Evolutionary conservation across 2,888 invertebrate species (phyloP).

Genomic region (Branchipolynoe longqiensis): DNA sequence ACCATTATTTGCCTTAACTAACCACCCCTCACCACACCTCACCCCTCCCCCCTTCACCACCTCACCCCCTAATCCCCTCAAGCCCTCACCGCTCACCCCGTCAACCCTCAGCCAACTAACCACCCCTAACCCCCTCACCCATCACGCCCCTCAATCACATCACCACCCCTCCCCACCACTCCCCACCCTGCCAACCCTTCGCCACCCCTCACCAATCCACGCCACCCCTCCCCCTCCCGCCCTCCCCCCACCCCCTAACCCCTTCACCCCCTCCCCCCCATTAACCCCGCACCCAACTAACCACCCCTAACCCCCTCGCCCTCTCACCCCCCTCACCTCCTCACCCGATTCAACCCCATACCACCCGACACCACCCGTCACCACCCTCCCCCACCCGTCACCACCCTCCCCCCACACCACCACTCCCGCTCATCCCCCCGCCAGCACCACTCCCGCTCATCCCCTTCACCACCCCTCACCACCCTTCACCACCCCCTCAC

Average conservation of each 20-base stretch:
- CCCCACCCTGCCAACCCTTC: no score
- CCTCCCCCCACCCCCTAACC: neutral
- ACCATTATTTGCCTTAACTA: no score
- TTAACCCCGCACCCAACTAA: neutral
- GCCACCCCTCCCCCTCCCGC: neutral
- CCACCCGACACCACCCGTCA: neutral
- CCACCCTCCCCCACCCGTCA: neutral
- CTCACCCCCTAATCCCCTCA: neutral
- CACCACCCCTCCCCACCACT: no score
- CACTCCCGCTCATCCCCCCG: no score
- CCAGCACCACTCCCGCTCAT: no score
- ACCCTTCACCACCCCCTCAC: neutral
- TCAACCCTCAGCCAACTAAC: neutral
- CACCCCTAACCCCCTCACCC: no score
- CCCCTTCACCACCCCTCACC: no score
- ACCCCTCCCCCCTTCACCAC: neutral
- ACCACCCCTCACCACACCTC: no score
- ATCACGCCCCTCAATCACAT: no score
- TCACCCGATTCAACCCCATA: neutral
- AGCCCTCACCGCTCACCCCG: no score
- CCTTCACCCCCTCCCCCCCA: slow-evolving; percentile 4
- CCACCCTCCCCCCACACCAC: no score
- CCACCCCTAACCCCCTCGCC: neutral
- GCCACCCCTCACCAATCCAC: no score
- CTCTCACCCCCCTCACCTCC: neutral